These are phyloP conservation scores for Aelia acuminata DNA, from an alignment of 2,888 invertebrate genomes.

Conservation along the genomic window DNA sequence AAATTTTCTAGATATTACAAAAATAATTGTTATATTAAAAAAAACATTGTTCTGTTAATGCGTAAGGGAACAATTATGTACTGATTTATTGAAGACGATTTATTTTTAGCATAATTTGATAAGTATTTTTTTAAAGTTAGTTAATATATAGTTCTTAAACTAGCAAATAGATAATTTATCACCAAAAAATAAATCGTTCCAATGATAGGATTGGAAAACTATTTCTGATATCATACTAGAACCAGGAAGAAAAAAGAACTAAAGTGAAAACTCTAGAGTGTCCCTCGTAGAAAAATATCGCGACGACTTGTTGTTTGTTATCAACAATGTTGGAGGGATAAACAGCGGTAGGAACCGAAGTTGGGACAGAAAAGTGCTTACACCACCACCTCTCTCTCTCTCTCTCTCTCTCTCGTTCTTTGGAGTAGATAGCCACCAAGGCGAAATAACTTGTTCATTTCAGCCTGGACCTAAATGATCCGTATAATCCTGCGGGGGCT, in stretches of 20 bases:
- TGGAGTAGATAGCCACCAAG: constrained; percentile 37
- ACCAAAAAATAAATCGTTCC: background rate
- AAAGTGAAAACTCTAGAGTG: background rate
- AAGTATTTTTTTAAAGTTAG: background rate
- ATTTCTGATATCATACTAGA: background rate
- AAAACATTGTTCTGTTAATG: too few species aligned
- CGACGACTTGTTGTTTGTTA: constrained; percentile 10
- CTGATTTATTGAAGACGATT: background rate
- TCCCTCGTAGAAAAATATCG: constrained; percentile 10
- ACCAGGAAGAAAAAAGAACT: background rate
- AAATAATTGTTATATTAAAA: too few species aligned
- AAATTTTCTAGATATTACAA: too few species aligned
- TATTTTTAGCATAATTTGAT: background rate
- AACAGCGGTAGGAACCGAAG: background rate
- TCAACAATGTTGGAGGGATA: constrained; percentile 29
- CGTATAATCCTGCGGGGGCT: constrained; percentile 41
- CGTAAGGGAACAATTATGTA: too few species aligned
- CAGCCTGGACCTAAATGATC: constrained; percentile 34
- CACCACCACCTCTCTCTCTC: constrained; percentile 22
- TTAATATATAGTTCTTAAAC: background rate
- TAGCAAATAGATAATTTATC: background rate
- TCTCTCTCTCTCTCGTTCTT: background rate
- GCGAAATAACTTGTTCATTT: constrained; percentile 41
- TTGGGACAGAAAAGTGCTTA: constrained; percentile 24
- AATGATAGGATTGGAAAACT: background rate